Evolutionary conservation across 2,888 invertebrate genomes (phyloP).

Genomic region (Prosopocoilus inquinatus): DNA sequence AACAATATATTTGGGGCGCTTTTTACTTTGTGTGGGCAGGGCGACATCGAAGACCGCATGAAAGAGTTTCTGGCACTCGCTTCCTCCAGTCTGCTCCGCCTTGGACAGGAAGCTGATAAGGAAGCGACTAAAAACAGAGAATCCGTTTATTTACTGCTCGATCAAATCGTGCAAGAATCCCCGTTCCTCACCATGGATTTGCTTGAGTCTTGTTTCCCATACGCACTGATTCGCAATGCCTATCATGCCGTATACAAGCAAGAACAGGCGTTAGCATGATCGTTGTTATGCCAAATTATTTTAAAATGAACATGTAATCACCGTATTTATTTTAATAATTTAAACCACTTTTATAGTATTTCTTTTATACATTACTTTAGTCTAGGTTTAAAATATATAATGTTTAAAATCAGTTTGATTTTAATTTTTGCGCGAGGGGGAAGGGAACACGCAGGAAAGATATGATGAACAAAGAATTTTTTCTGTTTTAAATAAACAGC

Average conservation of each 20-base stretch:
- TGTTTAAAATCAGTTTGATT: no score
- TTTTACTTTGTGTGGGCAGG: conserved; percentile 93
- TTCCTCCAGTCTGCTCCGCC: conserved; percentile 88
- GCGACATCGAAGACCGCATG: conserved; percentile 96
- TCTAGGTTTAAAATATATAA: no score
- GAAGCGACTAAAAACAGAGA: conserved; percentile 93
- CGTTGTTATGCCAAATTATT: conserved; percentile 2
- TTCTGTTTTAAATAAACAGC: no score
- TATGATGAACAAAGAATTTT: no score
- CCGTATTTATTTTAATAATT: no score
- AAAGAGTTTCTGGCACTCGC: conserved; percentile 93
- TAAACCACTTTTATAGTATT: no score
- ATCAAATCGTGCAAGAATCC: conserved; percentile 97
- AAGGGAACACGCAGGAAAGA: no score
- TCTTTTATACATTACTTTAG: no score
- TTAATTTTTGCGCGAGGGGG: no score
- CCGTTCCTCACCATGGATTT: conserved; percentile 98
- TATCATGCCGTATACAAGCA: conserved; percentile 95
- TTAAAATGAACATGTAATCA: neutral
- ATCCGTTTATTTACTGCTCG: conserved; percentile 93
- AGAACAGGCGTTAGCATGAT: conserved; percentile 62
- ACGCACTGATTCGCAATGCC: conserved; percentile 95
- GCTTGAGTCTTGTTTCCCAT: conserved; percentile 98
- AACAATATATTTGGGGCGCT: conserved; percentile 95
- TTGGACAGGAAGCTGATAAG: conserved; percentile 94